A percentile compares a stretch with the other conserved stretches of the same genome.
Evolutionary conservation across 2,888 invertebrate genomes (phyloP).

Genomic region (Uropetala carovei): DNA sequence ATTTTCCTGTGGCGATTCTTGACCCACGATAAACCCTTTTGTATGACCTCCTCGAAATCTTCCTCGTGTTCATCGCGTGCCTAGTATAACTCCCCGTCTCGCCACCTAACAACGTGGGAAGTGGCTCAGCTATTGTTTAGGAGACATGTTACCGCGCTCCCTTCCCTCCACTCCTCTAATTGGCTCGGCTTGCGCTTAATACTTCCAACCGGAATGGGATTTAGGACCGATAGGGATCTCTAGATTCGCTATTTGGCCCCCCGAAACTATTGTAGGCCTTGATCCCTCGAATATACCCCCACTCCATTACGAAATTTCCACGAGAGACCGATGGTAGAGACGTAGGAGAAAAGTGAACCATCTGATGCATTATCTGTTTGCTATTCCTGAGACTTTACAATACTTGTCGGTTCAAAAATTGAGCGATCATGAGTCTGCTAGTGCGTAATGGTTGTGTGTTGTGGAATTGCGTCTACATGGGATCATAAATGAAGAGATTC

Average conservation of each 20-base stretch:
- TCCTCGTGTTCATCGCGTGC: slow-evolving; percentile 45
- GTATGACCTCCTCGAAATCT: slow-evolving; percentile 50
- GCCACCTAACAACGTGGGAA: slow-evolving; percentile 40
- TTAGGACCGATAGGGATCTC: slow-evolving; percentile 14
- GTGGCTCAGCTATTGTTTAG: slow-evolving; percentile 47
- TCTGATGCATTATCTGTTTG: too few relatives aligned
- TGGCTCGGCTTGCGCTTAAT: slow-evolving; percentile 17
- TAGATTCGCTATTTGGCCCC: neutral
- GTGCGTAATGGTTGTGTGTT: too few relatives aligned
- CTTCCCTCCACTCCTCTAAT: slow-evolving; percentile 17
- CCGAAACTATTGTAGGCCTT: slow-evolving; percentile 3
- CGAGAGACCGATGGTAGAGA: too few relatives aligned
- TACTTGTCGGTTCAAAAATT: too few relatives aligned
- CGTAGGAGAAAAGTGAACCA: too few relatives aligned
- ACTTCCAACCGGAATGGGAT: slow-evolving; percentile 7
- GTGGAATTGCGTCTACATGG: too few relatives aligned
- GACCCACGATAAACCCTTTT: slow-evolving; percentile 56
- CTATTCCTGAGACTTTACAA: too few relatives aligned
- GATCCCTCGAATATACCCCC: neutral
- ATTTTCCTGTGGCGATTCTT: slow-evolving; percentile 14
- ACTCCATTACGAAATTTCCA: neutral
- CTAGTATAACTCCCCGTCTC: neutral
- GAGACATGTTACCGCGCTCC: neutral
- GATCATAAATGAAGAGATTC: too few relatives aligned
- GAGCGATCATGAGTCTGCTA: too few relatives aligned